Base-by-base conservation (phyloP, 2,797 vertebrate genomes). In the Ptychobarbus kaznakovi region DNA sequence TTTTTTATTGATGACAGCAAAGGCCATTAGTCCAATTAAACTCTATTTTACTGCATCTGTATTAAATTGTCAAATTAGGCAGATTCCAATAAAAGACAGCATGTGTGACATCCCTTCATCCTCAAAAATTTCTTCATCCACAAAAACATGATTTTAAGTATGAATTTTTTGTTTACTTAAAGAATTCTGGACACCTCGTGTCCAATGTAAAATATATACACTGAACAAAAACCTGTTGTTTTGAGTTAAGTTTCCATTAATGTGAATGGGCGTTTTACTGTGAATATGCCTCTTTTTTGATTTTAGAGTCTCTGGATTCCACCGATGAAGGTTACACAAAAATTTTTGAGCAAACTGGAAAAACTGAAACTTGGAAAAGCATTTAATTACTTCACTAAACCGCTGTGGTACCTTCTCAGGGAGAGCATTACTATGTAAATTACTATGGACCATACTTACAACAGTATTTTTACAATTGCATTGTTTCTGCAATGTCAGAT, bases 321-420 rank as follows among this genome's bases (percentile, higher is more conserved):
- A 49, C 3, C 1, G 1, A 74, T 74, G 42, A 73, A 82, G 51
- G 69, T 82, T 74, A 74, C 25, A 63, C 25, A 82, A 82, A 74
- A 53, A 82, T 82, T 61, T 35, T 7, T 82, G 70, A 46, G 69
- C 40, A 74, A 74, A 63, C 56, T 74, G 40, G 69, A 82, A 82
- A 63, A 49, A 56, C 25, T 82, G 20, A 74, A 74, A 42, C 53
- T 22, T 82, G 20, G 69, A 74, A 74, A 74, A 74, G 42, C 38
- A 49, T 63, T 82, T 82, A 49, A 63, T 28, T 38, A 63, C 53
- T 82, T 73, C 18, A 73, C 68, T 42, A 58, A 42, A 73, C 40
- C 7, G 0, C 38, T 63, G 11, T n/a, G 38, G 25, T 61, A 72
- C 51, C 18, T 46, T 82, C 51, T 58, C n/a, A 61, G 35, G 18